Base-by-base conservation (phyloP, 2,888 invertebrate genomes). In the Pollenia amentaria region DNA sequence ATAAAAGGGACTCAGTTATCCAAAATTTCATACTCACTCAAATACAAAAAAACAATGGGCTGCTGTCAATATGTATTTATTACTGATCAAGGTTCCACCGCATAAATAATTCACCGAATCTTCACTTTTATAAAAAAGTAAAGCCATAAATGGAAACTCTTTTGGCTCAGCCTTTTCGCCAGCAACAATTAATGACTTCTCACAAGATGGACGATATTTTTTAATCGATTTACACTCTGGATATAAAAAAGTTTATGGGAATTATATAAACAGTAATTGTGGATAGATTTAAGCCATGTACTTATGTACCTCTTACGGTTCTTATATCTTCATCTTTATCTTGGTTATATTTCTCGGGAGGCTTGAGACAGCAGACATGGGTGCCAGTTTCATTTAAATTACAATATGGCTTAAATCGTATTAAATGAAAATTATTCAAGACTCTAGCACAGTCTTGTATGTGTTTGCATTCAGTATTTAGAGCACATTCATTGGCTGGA, bases 21-120 rank as follows among this genome's bases (percentile, higher is more conserved):
- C 4, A 65, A 48, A 29, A 6, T 6, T 29, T 14, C 9, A 12
- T 69, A 84, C 84, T 76, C 76, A 89, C 75, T 62, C 44, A 3
- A 44, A n/a, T 73, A 84, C 84, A 76, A 87, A 84, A 29, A 90
- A 89, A 87, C 95, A 95, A 89, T 95, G 95, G 0, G 95, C 95
- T 8, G 95, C 95, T 3, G 95, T 95, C 29, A 95, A 90, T 6
- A 95, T 93, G 90, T 94, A 95, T 70, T 91, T 91, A 3, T 94
- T 92, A 65, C 94, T 94, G 18, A 95, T 94, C 46, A 95, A 90
- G 1, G 94, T 94, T 0, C 95, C 95, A 3, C 95, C 95, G 89
- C 95, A 95, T 1, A 83, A 60, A 93, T 93, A 94, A 0, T 53
- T 29, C 12, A 91, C 44, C 29, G 80, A 78, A 4, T 87, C 57